phyloP scores from a whole-genome alignment of 2,797 vertebrate species.

The Anabacerthia variegaticeps region DNA sequence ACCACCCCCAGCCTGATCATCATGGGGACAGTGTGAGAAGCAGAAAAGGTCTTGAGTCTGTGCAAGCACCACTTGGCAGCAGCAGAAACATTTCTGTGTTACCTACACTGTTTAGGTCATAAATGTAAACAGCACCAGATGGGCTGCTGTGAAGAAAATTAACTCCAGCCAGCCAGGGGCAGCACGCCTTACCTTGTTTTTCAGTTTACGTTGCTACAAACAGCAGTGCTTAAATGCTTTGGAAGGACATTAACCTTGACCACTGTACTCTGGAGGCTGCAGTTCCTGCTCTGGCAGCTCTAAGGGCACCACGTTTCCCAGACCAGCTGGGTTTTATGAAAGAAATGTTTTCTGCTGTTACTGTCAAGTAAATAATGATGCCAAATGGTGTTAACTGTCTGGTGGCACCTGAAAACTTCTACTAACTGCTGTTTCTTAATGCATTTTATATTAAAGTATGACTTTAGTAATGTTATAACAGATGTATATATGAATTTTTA shows the following conservation, averaged over 20 bases:
- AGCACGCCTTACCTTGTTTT: neutral
- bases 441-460: neutral
- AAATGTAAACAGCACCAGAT: neutral
- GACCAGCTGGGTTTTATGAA: neutral
- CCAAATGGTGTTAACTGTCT: neutral
- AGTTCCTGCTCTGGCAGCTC: neutral
- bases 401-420: neutral
- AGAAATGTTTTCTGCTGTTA: neutral
- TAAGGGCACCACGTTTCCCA: neutral
- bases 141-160: neutral
- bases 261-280: neutral
- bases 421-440: neutral
- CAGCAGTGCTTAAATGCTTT: neutral
- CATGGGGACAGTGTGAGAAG: rapidly evolving
- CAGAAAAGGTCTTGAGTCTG: neutral
- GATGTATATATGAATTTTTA: neutral
- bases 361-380: neutral
- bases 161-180: neutral
- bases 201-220: neutral
- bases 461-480: neutral
- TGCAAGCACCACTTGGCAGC: neutral
- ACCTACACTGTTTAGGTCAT: neutral
- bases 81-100: neutral
- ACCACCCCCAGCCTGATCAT: neutral
- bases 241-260: neutral